Percentiles rank a stretch among this genome's conserved stretches.
These are phyloP conservation scores for Ditula angustiorana DNA, from an alignment of 2,888 invertebrate species.

Conservation along the genomic window DNA sequence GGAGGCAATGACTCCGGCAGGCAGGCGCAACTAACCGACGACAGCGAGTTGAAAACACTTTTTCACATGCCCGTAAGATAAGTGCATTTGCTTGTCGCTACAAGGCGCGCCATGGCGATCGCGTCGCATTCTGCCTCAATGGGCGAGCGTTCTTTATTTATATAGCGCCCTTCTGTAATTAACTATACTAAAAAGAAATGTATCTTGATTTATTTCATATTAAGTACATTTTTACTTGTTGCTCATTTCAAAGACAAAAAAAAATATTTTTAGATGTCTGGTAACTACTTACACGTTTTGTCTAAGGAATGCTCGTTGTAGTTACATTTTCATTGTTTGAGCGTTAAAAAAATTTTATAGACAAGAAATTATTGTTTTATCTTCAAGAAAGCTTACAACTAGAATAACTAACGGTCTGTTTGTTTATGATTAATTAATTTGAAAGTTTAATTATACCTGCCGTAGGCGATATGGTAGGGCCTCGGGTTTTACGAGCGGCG, in stretches of 20 bases:
- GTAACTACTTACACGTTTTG: not conserved
- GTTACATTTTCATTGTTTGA: not conserved
- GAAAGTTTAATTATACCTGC: conserved; percentile 11
- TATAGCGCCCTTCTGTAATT: conserved; percentile 80
- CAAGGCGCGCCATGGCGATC: conserved; percentile 78
- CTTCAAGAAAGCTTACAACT: not conserved
- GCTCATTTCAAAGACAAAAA: conserved; percentile 47
- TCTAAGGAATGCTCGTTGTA: not conserved
- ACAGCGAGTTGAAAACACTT: conserved; percentile 76
- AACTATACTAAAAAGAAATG: conserved; percentile 80
- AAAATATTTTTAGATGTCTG: not conserved
- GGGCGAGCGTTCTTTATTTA: conserved; percentile 80
- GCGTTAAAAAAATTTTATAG: not conserved
- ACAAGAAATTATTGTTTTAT: not conserved
- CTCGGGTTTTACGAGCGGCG: conserved; percentile 41
- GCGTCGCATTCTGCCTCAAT: conserved; percentile 73
- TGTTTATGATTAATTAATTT: conserved; percentile 10
- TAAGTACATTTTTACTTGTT: conserved; percentile 55
- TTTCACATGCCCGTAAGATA: conserved; percentile 83
- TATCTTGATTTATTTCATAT: conserved; percentile 76
- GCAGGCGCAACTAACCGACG: conserved; percentile 79
- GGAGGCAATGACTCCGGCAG: conserved; percentile 74
- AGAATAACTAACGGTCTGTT: not conserved
- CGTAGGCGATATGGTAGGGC: conserved; percentile 17
- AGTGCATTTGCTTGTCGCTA: conserved; percentile 85